phyloP scores from a whole-genome alignment of 2,888 invertebrate species.

The Lochmaea capreae region DNA sequence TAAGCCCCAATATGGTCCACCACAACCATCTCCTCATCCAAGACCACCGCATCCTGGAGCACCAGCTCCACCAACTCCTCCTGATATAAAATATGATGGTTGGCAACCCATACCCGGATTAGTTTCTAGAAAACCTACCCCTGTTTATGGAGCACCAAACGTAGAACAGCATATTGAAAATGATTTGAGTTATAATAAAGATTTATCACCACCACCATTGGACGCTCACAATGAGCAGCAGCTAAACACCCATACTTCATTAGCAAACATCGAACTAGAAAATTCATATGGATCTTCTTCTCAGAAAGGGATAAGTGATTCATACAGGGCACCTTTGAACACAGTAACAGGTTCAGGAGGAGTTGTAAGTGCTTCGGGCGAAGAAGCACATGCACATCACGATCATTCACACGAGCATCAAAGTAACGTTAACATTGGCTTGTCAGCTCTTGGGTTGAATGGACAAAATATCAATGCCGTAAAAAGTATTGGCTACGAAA shows the following conservation, averaged over 20 bases:
- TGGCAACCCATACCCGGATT: constrained; percentile 88
- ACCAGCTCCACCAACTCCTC: constrained; percentile 80
- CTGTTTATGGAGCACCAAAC: constrained; percentile 58
- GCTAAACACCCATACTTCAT: constrained; percentile 41
- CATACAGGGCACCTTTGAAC: constrained; percentile 69
- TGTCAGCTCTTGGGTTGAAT: constrained; percentile 31
- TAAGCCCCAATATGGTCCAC: constrained; percentile 68
- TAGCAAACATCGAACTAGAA: constrained; percentile 40
- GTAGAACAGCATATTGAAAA: constrained; percentile 42
- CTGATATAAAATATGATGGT: constrained; percentile 83
- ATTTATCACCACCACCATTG: constrained; percentile 59
- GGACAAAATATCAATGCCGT: constrained; percentile 60
- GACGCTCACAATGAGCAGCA: constrained; percentile 46
- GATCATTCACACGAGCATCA: constrained; percentile 56
- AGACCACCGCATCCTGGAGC: constrained; percentile 75
- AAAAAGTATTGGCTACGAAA: constrained; percentile 65
- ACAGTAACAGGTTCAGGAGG: constrained; percentile 64
- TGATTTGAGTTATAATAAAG: constrained; percentile 54
- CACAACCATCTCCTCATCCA: constrained; percentile 70
- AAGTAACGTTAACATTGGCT: constrained; percentile 45
- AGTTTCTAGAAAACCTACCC: constrained; percentile 59
- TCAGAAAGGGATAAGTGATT: constrained; percentile 63
- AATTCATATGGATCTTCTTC: constrained; percentile 44
- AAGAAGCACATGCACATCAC: constrained; percentile 53
- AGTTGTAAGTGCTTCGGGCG: constrained; percentile 59